phyloP scores from a whole-genome alignment of 2,113 vertebrate species.

The Potamarius usumacintae region DNA sequence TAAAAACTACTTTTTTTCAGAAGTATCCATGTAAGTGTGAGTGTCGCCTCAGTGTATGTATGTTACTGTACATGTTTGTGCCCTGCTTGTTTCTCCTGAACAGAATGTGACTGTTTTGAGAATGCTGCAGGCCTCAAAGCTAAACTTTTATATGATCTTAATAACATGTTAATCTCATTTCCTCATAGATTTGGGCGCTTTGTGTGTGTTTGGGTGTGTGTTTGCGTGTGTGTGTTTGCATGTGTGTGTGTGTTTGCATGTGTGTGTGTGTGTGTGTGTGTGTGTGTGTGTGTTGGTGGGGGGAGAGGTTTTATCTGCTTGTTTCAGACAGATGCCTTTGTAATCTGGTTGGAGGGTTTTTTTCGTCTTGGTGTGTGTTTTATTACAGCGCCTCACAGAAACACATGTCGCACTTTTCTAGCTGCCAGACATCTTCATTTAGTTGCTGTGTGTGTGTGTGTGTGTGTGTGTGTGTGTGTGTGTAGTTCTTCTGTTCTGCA shows the following conservation, averaged over 20 bases:
- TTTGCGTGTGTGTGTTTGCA: too few relatives aligned
- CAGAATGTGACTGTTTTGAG: neutral
- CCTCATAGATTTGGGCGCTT: conserved; percentile 8
- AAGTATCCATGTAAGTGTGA: neutral
- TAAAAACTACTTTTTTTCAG: neutral
- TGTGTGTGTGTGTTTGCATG: neutral
- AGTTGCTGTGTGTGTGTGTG: neutral
- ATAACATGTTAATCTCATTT: conserved; percentile 22
- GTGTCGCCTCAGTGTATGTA: neutral
- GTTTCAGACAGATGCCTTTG: conserved; percentile 23
- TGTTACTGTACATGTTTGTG: neutral
- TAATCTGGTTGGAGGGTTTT: conserved; percentile 10
- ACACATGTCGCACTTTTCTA: conserved; percentile 13
- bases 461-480: neutral
- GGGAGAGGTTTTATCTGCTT: conserved; percentile 12
- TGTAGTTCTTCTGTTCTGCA: neutral
- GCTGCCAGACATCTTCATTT: conserved; percentile 34
- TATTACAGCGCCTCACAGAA: neutral
- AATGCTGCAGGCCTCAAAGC: neutral
- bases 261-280: neutral
- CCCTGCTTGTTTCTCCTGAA: neutral
- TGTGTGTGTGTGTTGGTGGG: too few relatives aligned
- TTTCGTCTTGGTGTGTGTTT: conserved; percentile 23
- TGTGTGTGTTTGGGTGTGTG: neutral
- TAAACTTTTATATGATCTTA: neutral